These are phyloP conservation scores for Epirrita christyi DNA, from an alignment of 2,888 invertebrate genomes.

Conservation along the genomic window DNA sequence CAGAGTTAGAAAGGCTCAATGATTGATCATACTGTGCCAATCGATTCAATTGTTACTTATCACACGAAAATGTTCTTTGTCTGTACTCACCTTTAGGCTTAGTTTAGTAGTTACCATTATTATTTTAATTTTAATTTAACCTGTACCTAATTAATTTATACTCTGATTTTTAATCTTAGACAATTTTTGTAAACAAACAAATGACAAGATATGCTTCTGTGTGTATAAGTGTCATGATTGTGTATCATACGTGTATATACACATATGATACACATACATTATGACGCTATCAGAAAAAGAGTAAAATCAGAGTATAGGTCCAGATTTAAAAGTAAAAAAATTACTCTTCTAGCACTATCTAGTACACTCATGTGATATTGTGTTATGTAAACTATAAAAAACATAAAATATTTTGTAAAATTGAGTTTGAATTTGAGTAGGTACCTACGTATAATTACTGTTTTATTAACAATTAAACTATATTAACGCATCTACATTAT, in stretches of 20 bases:
- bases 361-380: neutral
- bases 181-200: too few relatives aligned
- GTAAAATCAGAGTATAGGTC: too few relatives aligned
- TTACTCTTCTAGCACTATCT: too few relatives aligned
- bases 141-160: slow-evolving; percentile 2
- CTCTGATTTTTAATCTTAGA: slow-evolving; percentile 7
- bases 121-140: slow-evolving; percentile 15
- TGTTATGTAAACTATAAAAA: neutral
- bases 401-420: neutral
- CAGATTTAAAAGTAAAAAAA: too few relatives aligned
- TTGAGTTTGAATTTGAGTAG: slow-evolving; percentile 7
- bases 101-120: slow-evolving; percentile 34
- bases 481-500: neutral
- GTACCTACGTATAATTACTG: neutral
- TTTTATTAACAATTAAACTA: neutral
- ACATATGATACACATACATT: too few relatives aligned
- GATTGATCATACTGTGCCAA: too few relatives aligned
- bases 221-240: too few relatives aligned
- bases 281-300: too few relatives aligned
- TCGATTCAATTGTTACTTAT: too few relatives aligned
- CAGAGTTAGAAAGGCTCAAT: too few relatives aligned
- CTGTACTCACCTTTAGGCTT: slow-evolving; percentile 17
- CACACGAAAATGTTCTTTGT: neutral
- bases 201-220: too few relatives aligned
- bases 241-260: too few relatives aligned